These are phyloP conservation scores for Drosophila infuscata DNA, from an alignment of 2,888 invertebrate species.

Conservation along the genomic window DNA sequence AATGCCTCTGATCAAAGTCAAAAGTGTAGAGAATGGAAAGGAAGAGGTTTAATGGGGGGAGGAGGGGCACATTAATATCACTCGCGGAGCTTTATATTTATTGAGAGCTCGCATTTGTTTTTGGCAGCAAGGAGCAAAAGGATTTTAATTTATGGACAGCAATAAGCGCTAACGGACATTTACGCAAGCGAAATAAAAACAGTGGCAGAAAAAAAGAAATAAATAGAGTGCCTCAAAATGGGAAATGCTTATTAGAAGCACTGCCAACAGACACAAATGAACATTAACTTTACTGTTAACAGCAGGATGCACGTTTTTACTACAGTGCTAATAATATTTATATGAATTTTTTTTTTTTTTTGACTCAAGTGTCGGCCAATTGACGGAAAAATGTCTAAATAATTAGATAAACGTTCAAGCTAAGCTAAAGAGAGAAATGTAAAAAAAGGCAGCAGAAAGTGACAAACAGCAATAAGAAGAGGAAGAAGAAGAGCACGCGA, in stretches of 20 bases:
- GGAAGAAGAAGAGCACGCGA: slow-evolving; percentile 42
- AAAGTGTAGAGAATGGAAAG: neutral
- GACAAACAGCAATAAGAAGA: slow-evolving; percentile 15
- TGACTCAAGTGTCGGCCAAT: slow-evolving; percentile 43
- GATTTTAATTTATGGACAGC: slow-evolving; percentile 55
- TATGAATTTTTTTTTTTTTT: slow-evolving; percentile 16
- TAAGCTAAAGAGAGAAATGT: slow-evolving; percentile 49
- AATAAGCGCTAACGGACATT: slow-evolving; percentile 46
- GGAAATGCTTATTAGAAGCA: slow-evolving; percentile 1
- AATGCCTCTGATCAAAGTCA: slow-evolving; percentile 59
- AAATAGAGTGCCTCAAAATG: neutral
- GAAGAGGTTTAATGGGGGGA: neutral
- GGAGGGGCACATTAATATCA: neutral
- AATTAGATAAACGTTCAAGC: slow-evolving; percentile 80
- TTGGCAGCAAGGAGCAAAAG: slow-evolving; percentile 26
- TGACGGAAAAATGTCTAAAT: slow-evolving; percentile 70
- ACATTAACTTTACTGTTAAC: slow-evolving; percentile 11
- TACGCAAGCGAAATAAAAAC: slow-evolving; percentile 19
- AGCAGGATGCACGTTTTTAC: slow-evolving; percentile 22
- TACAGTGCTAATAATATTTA: slow-evolving; percentile 42
- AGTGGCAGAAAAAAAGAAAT: slow-evolving; percentile 4
- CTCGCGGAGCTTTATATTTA: neutral
- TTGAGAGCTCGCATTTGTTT: slow-evolving; percentile 37
- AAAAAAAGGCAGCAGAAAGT: slow-evolving; percentile 45
- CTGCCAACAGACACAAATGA: neutral